These are phyloP conservation scores for Crossocerus cetratus DNA, from an alignment of 2,888 invertebrate genomes.

Conservation along the genomic window DNA sequence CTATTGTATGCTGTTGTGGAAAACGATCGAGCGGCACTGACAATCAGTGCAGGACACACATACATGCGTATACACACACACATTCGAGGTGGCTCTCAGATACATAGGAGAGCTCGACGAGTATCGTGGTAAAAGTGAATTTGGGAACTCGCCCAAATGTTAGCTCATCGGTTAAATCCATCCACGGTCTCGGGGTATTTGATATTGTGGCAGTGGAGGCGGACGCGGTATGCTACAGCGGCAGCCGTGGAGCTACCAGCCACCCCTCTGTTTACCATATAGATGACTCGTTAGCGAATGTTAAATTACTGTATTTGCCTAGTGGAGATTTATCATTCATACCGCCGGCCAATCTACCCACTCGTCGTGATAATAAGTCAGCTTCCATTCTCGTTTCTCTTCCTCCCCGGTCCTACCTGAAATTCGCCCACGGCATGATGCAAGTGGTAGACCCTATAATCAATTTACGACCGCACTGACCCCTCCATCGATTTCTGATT, in stretches of 20 bases:
- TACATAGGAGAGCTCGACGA: slow-evolving; percentile 18
- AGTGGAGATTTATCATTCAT: slow-evolving; percentile 73
- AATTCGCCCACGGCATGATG: slow-evolving; percentile 42
- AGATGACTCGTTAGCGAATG: slow-evolving; percentile 75
- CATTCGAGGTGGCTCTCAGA: too few relatives aligned
- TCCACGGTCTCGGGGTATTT: slow-evolving; percentile 56
- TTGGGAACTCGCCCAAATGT: slow-evolving; percentile 63
- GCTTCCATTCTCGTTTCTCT: slow-evolving; percentile 50
- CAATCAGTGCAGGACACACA: slow-evolving; percentile 8
- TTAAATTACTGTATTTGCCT: slow-evolving; percentile 74
- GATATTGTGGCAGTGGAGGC: slow-evolving; percentile 65
- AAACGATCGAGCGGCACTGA: neutral
- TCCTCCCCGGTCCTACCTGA: slow-evolving; percentile 15
- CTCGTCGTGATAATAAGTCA: slow-evolving; percentile 65
- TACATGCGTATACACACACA: slow-evolving; percentile 29
- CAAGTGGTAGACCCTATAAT: slow-evolving; percentile 42
- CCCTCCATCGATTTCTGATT: slow-evolving; percentile 29
- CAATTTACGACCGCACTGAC: slow-evolving; percentile 46
- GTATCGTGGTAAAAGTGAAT: slow-evolving; percentile 64
- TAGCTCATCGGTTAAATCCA: slow-evolving; percentile 67
- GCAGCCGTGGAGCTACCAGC: slow-evolving; percentile 43
- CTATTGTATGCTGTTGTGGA: slow-evolving; percentile 22
- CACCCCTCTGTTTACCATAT: slow-evolving; percentile 73
- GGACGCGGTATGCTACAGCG: slow-evolving; percentile 62
- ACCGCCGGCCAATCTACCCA: slow-evolving; percentile 68